Percentiles rank a stretch among this genome's conserved stretches.
Evolutionary conservation across 2,888 invertebrate genomes (phyloP).

Genomic region (Alsophila aescularia): DNA sequence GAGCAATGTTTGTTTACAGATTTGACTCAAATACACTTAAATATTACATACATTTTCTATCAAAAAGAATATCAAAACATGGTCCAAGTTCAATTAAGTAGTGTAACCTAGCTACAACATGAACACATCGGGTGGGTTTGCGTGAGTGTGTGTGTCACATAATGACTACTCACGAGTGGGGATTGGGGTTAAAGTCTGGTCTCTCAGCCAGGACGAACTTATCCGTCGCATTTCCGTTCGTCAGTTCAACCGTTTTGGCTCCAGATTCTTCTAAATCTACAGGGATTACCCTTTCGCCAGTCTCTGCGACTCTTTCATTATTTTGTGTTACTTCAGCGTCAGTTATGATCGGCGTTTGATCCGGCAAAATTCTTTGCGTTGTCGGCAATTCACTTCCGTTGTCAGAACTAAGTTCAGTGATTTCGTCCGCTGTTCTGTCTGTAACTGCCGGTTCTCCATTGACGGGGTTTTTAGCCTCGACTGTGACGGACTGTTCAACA

Average conservation of each 20-base stretch:
- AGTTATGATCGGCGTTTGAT: conserved; percentile 28
- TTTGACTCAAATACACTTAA: conserved; percentile 3
- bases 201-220: conserved; percentile 63
- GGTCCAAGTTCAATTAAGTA: conserved; percentile 23
- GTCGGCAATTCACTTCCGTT: conserved; percentile 3
- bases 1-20: conserved; percentile 44
- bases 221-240: conserved; percentile 39
- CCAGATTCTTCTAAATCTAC: conserved; percentile 33
- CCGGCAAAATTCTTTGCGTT: conserved; percentile 17
- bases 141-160: conserved; percentile 57
- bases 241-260: conserved; percentile 22
- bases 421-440: neutral
- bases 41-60: neutral
- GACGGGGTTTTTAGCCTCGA: conserved; percentile 39
- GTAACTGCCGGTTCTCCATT: neutral
- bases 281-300: conserved; percentile 42
- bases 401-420: neutral
- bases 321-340: conserved; percentile 16
- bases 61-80: conserved; percentile 1
- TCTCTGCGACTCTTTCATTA: conserved; percentile 19
- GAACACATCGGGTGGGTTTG: conserved; percentile 47
- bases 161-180: conserved; percentile 81
- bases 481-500: conserved; percentile 46
- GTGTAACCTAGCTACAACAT: conserved; percentile 44
- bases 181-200: conserved; percentile 75